phyloP scores from a whole-genome alignment of 2,888 invertebrate species.

The Gibbula magus region DNA sequence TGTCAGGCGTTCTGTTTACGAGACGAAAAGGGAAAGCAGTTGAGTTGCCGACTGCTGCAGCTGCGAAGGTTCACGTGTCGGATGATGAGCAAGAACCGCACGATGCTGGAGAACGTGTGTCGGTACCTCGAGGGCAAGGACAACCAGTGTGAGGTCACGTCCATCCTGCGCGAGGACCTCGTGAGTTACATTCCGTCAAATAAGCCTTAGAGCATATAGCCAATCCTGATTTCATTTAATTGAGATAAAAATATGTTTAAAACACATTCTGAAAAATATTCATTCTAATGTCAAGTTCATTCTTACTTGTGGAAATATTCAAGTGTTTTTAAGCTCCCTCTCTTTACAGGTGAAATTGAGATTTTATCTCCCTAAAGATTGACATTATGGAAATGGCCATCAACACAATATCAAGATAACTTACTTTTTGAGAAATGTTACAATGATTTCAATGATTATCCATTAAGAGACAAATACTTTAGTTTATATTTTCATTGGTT shows the following conservation, averaged over 20 bases:
- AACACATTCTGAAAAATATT: neutral
- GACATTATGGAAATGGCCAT: too few relatives aligned
- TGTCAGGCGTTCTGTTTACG: conserved; percentile 35
- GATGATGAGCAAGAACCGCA: conserved; percentile 78
- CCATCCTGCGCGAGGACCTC: conserved; percentile 18
- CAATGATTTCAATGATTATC: too few relatives aligned
- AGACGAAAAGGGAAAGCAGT: conserved; percentile 30
- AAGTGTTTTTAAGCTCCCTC: too few relatives aligned
- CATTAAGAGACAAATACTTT: too few relatives aligned
- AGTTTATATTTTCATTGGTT: too few relatives aligned
- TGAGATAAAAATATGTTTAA: neutral
- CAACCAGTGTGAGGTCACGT: conserved; percentile 19
- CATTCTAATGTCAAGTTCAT: too few relatives aligned
- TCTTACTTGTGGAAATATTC: too few relatives aligned
- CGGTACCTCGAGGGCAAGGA: conserved; percentile 74
- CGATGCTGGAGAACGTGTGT: conserved; percentile 76
- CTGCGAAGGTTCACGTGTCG: conserved; percentile 79
- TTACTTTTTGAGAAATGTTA: too few relatives aligned
- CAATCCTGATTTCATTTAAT: neutral
- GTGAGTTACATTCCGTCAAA: conserved; percentile 17
- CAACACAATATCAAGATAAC: too few relatives aligned
- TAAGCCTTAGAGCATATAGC: neutral
- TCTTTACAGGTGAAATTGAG: too few relatives aligned
- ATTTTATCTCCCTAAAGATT: too few relatives aligned
- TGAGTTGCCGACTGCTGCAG: conserved; percentile 65